Conservation (phyloP, 2,888 invertebrate genomes). For the Empis livida region DNA sequence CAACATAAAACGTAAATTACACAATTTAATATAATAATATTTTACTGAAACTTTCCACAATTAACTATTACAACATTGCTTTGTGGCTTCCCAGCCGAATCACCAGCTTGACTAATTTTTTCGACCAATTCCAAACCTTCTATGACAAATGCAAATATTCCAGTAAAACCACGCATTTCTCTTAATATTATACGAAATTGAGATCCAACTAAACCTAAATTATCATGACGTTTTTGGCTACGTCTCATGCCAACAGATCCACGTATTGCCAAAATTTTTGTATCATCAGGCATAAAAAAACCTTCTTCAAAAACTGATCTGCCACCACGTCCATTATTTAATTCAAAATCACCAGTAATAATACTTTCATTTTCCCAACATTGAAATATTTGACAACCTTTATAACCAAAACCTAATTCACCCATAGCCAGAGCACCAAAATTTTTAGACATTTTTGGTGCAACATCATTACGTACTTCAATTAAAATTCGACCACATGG, state of each 20-base stretch:
- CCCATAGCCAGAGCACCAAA: conserved; percentile 59
- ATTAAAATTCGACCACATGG: conserved; percentile 60
- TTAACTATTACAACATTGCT: conserved; percentile 58
- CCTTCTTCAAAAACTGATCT: conserved; percentile 63
- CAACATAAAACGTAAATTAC: too few relatives aligned
- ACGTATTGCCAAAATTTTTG: conserved; percentile 58
- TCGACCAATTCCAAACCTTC: conserved; percentile 68
- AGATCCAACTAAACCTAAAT: conserved; percentile 69
- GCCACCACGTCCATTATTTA: conserved; percentile 69
- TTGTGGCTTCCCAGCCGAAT: conserved; percentile 64
- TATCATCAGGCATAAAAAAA: conserved; percentile 70
- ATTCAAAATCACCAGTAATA: conserved; percentile 68
- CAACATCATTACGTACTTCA: conserved; percentile 63
- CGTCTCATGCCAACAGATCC: conserved; percentile 73
- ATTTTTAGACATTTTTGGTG: conserved; percentile 71
- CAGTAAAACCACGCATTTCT: conserved; percentile 72
- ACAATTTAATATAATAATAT: background rate
- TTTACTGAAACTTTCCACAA: conserved; percentile 56
- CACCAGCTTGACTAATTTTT: conserved; percentile 63
- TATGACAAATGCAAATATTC: conserved; percentile 67
- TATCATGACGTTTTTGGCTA: conserved; percentile 67
- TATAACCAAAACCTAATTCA: conserved; percentile 62
- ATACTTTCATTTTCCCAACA: conserved; percentile 74
- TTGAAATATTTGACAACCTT: conserved; percentile 68
- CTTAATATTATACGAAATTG: conserved; percentile 71